phyloP scores from a whole-genome alignment of 2,797 vertebrate genomes.

The Chloroceryle inda region DNA sequence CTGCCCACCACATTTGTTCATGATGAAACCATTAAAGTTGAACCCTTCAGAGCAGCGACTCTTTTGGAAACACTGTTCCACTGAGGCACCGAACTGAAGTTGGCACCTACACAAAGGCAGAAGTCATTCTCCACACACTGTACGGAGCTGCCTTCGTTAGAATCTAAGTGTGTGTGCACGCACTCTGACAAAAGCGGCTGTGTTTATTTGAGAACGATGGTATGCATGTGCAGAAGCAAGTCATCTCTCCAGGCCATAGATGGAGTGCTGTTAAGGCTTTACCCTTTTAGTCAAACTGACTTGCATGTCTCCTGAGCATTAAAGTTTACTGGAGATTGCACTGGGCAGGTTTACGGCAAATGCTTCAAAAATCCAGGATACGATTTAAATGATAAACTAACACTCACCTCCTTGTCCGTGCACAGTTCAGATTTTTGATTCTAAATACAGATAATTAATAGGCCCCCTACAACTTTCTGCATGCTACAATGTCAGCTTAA shows the following conservation, averaged over 20 bases:
- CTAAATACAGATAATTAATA: background rate
- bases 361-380: background rate
- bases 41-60: background rate
- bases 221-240: constrained; percentile 56
- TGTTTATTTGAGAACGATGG: constrained; percentile 50
- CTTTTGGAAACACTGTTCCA: background rate
- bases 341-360: background rate
- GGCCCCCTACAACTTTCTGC: background rate
- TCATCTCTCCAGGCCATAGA: constrained; percentile 68
- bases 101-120: constrained; percentile 60
- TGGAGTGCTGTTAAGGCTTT: constrained; percentile 60
- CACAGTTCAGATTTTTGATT: background rate
- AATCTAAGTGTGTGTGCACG: background rate
- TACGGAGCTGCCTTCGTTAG: background rate
- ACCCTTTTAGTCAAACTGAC: constrained; percentile 51
- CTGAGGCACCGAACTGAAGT: background rate
- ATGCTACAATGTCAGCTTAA: constrained; percentile 64
- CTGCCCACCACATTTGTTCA: background rate
- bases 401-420: background rate
- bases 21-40: background rate
- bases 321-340: background rate
- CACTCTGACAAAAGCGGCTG: constrained; percentile 25
- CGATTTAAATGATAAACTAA: background rate
- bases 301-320: constrained; percentile 17
- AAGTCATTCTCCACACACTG: constrained; percentile 37